Conservation (phyloP, 2,113 vertebrate species). For the Microcebus jonahi region DNA sequence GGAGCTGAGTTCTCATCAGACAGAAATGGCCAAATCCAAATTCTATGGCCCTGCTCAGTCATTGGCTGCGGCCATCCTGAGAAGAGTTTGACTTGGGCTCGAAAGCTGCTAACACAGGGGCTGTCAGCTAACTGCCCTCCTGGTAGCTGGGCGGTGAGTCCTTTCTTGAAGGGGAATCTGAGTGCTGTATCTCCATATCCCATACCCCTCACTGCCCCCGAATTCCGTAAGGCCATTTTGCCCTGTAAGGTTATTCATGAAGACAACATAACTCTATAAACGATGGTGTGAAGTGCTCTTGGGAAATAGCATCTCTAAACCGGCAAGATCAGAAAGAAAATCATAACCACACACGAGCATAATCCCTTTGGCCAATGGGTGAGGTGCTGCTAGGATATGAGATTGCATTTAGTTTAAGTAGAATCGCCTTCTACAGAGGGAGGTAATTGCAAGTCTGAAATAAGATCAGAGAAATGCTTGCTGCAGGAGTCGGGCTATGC, state of each 20-base stretch:
- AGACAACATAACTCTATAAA: constrained; percentile 14
- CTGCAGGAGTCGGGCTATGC: neutral
- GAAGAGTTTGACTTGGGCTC: neutral
- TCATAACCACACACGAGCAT: neutral
- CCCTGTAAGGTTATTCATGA: neutral
- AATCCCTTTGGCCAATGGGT: neutral
- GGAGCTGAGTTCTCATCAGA: neutral
- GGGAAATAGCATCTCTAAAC: constrained; percentile 44
- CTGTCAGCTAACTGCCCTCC: neutral
- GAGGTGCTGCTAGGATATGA: constrained; percentile 44
- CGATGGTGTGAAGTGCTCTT: constrained; percentile 1
- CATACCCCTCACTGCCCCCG: neutral
- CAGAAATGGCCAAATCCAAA: neutral
- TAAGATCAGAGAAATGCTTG: constrained; percentile 46
- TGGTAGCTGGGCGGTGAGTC: neutral
- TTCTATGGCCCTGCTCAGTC: neutral
- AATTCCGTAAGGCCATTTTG: neutral
- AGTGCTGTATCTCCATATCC: neutral
- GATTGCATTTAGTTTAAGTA: constrained; percentile 16
- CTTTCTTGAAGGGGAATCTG: neutral
- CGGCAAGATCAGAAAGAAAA: constrained; percentile 50
- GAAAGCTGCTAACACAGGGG: neutral
- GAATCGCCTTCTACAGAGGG: constrained; percentile 16
- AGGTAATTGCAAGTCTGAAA: constrained; percentile 39
- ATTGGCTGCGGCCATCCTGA: neutral